A percentile compares a stretch with the other conserved stretches of the same genome.
These are phyloP conservation scores for Phoebastria nigripes DNA, from an alignment of 2,797 vertebrate species.

Conservation along the genomic window DNA sequence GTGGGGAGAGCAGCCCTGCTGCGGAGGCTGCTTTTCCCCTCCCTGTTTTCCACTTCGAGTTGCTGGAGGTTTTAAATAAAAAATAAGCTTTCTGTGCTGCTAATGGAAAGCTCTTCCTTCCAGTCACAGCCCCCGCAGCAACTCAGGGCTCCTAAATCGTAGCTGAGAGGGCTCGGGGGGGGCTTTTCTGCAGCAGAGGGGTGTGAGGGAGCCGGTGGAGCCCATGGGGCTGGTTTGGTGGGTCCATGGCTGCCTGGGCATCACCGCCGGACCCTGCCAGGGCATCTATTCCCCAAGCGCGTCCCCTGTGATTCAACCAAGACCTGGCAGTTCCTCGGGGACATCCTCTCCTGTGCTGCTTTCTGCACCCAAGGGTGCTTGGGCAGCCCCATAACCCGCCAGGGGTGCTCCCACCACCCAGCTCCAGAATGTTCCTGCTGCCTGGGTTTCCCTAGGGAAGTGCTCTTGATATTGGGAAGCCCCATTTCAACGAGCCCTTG, in stretches of 20 bases:
- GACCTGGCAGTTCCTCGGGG: neutral
- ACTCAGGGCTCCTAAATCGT: neutral
- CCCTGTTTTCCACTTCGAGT: neutral
- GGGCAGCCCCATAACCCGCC: neutral
- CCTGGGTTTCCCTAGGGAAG: neutral
- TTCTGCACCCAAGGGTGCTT: neutral
- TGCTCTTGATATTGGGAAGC: neutral
- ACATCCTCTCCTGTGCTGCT: too few species aligned
- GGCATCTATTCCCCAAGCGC: neutral
- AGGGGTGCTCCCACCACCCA: neutral
- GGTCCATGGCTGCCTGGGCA: fast-evolving
- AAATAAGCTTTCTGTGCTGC: neutral
- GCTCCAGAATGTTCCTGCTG: neutral
- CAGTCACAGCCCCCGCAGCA: neutral
- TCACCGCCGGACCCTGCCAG: neutral
- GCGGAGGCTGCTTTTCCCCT: neutral
- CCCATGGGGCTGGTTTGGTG: neutral
- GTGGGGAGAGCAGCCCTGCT: neutral
- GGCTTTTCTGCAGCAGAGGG: neutral
- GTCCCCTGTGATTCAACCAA: neutral
- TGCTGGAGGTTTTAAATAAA: neutral
- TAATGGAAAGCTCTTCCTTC: neutral
- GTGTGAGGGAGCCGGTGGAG: fast-evolving
- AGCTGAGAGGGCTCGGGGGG: neutral
- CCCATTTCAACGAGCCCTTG: neutral